These are phyloP conservation scores for Notamacropus eugenii DNA, from an alignment of 2,797 vertebrate genomes.

Conservation along the genomic window DNA sequence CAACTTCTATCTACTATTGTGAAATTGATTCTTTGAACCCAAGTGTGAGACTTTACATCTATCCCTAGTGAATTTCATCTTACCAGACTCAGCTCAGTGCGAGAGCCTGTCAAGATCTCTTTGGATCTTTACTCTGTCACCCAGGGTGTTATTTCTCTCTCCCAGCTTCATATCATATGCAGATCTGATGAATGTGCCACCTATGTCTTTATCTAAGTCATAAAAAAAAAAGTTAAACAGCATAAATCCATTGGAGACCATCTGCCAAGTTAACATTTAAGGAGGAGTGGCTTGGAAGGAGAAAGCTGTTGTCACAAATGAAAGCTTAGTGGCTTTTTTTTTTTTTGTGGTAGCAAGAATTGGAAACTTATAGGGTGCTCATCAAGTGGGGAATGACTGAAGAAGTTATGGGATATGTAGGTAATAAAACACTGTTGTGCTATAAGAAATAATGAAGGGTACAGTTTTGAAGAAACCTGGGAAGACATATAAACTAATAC, in stretches of 20 bases:
- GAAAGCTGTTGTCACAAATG: neutral
- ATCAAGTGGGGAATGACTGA: neutral
- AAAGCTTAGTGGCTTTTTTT: neutral
- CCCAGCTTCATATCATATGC: neutral
- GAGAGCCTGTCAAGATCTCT: neutral
- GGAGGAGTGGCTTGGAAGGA: neutral
- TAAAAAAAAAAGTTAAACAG: neutral
- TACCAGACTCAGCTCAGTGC: neutral
- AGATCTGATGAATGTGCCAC: neutral
- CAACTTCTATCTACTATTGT: neutral
- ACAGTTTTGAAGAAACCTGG: neutral
- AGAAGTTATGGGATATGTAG: neutral
- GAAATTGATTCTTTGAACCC: neutral
- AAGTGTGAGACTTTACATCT: neutral
- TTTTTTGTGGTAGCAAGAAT: neutral
- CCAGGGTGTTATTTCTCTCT: neutral
- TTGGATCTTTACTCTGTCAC: neutral
- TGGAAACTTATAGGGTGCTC: neutral
- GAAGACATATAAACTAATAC: neutral
- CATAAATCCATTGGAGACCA: neutral
- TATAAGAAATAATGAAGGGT: neutral
- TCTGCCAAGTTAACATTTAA: neutral
- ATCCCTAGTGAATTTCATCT: neutral
- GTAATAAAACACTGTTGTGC: neutral
- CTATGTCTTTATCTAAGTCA: neutral